These are phyloP conservation scores for Gyrodactylus bullatarudis DNA, from an alignment of 1,140 invertebrate species.

Conservation along the genomic window DNA sequence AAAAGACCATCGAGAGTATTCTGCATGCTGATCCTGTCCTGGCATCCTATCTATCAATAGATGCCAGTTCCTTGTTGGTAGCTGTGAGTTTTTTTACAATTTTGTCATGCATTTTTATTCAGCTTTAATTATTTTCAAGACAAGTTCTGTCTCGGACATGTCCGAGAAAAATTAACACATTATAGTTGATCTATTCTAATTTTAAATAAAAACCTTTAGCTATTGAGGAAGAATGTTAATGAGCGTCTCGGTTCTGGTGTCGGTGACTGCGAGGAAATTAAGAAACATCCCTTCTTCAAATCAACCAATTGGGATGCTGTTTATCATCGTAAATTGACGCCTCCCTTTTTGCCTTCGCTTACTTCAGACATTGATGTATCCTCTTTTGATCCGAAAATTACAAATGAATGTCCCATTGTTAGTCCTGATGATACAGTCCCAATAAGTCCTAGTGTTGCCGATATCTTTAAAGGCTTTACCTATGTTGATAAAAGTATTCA, in stretches of 20 bases:
- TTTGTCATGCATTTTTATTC: neutral
- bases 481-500: constrained; percentile 2
- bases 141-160: no score
- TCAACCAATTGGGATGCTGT: constrained; percentile 3
- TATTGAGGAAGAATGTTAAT: neutral
- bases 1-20: neutral
- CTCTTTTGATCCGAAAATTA: constrained; percentile 5
- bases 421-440: constrained; percentile 3
- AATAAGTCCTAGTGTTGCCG: neutral
- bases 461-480: constrained; percentile 5
- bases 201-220: no score
- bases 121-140: no score
- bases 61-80: neutral
- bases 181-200: no score
- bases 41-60: neutral
- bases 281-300: neutral
- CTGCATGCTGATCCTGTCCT: neutral
- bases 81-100: neutral
- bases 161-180: no score
- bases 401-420: neutral
- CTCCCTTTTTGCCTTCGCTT: neutral
- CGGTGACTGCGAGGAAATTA: neutral
- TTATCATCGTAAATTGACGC: neutral
- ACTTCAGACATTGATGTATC: neutral
- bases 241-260: neutral